phyloP scores from a whole-genome alignment of 2,113 vertebrate species.

The Aphyosemion australe region DNA sequence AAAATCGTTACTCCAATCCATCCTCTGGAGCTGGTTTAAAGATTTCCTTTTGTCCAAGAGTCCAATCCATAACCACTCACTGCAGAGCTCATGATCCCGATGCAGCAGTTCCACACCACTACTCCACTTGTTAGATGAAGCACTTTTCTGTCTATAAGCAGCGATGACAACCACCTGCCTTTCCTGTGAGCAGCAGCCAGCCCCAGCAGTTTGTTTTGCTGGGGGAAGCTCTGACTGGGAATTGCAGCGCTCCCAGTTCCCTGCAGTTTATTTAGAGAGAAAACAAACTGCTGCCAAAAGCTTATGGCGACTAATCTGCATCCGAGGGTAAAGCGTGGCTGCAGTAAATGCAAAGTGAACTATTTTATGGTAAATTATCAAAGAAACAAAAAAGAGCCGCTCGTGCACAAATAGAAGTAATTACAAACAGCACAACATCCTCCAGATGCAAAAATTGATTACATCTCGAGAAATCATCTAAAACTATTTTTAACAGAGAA shows the following conservation, averaged over 20 bases:
- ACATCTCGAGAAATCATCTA: constrained; percentile 47
- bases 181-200: constrained; percentile 35
- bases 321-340: constrained; percentile 14
- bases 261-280: constrained; percentile 54
- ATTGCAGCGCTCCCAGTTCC: constrained; percentile 24
- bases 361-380: constrained; percentile 59
- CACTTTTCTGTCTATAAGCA: constrained; percentile 20
- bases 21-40: constrained; percentile 38
- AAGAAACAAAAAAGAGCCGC: constrained; percentile 53
- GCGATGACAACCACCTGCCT: constrained; percentile 67
- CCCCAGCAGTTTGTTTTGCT: constrained; percentile 28
- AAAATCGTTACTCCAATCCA: constrained; percentile 27
- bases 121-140: constrained; percentile 45
- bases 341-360: not conserved
- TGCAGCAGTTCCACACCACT: constrained; percentile 48
- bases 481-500: not conserved
- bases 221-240: constrained; percentile 12
- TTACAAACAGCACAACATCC: constrained; percentile 38
- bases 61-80: constrained; percentile 54
- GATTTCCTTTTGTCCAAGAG: constrained; percentile 60
- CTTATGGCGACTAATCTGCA: constrained; percentile 38
- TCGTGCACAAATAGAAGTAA: constrained; percentile 63
- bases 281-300: constrained; percentile 48
- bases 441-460: constrained; percentile 31
- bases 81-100: constrained; percentile 41